Evolutionary conservation across 1,140 invertebrate species (phyloP).

Genomic region (Cotesia glomerata): DNA sequence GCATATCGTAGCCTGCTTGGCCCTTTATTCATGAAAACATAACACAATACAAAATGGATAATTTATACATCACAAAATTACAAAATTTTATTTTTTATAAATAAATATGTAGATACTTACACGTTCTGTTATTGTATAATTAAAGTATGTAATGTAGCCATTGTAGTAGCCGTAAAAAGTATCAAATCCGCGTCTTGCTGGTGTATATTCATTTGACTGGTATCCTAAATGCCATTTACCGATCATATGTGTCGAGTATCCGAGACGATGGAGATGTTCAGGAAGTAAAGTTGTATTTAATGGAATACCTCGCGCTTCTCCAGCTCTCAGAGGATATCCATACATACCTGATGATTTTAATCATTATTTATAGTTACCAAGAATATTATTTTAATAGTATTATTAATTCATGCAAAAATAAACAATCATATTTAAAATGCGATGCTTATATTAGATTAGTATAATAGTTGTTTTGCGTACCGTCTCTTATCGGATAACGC

Average conservation of each 20-base stretch:
- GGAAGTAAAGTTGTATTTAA: conserved; percentile 66
- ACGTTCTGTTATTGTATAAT: conserved; percentile 54
- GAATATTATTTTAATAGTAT: conserved; percentile 9
- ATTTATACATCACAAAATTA: background rate
- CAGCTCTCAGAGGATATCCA: conserved; percentile 65
- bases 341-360: conserved; percentile 66
- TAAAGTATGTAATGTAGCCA: conserved; percentile 68
- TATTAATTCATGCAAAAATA: conserved; percentile 5
- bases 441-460: background rate
- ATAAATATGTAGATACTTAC: conserved; percentile 48
- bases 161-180: conserved; percentile 72
- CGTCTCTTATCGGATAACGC: conserved; percentile 68
- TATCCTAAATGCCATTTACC: conserved; percentile 64
- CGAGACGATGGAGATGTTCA: conserved; percentile 58
- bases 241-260: conserved; percentile 50
- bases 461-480: conserved; percentile 56
- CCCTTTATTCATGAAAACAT: conserved; percentile 29
- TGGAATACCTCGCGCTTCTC: conserved; percentile 67
- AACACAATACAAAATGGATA: conserved; percentile 2
- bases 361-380: background rate
- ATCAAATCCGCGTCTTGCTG: conserved; percentile 69
- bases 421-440: background rate
- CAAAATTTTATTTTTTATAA: background rate
- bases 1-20: conserved; percentile 64
- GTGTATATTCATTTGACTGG: conserved; percentile 59